Evolutionary conservation across 2,797 vertebrate genomes (phyloP), one percentile per base, ranked within the genome.

Genomic region (Scyliorhinus canicula): DNA sequence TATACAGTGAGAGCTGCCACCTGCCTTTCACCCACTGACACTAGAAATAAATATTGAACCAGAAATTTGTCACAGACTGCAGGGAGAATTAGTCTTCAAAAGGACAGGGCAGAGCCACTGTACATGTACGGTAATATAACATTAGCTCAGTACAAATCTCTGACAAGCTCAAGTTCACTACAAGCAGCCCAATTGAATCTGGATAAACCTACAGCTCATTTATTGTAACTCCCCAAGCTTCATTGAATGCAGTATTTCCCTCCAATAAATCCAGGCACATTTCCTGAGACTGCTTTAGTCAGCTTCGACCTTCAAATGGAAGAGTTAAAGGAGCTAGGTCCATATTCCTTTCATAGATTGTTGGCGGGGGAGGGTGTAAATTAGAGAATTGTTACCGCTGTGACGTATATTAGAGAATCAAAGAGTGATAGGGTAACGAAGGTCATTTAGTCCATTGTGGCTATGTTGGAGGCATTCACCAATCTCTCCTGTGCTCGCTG

Each of bases 221-320:
- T 63, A 93, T 40, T 93, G 60, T 65, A 93, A 93, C 50, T 93
- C 91, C 91, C 65, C 65, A 44, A 50, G 91, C 91, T 93, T 47
- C 28, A 44, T 24, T 26, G 63, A 93, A 50, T 69, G 63, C 40
- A 44, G 40, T 47, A 31, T 65, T 88, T 69, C 91, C 91, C 44
- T 50, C 40, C 63, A 69, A 50, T 93, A 93, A 67, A 93, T 67
- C 91, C 40, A 65, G 91, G 14, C 40, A 11, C 12, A 69, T 50
- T 93, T 40, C 24, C 40, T 4, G 11, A 93, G 63, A 93, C 9
- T 44, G 44, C 91, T 67, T 44, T 28, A 93, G 26, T 40, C 91
- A 93, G 67, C 63, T 14, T 47, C 5, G 35, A n/a, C 86, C 55
- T n/a, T 90, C 55, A 90, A 21, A 57, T 88, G 85, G 85, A 57